Conservation (phyloP, 2,888 invertebrate genomes). For the Drosophila kuntzei region DNA sequence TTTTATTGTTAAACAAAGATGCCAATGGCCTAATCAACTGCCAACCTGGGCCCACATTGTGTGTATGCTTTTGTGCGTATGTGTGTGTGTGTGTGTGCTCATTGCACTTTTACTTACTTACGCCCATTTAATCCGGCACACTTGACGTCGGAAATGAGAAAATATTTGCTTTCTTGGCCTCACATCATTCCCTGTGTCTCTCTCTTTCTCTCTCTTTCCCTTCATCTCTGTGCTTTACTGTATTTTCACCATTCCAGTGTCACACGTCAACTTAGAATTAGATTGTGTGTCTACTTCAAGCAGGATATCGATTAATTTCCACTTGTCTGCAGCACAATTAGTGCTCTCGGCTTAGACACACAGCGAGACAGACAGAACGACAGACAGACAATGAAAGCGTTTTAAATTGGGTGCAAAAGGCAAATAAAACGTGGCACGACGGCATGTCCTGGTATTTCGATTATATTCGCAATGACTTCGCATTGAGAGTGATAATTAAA, state of each 20-base stretch:
- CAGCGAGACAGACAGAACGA: background rate
- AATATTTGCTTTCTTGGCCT: conserved; percentile 57
- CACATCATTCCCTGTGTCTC: background rate
- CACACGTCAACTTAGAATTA: conserved; percentile 43
- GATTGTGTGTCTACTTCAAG: conserved; percentile 52
- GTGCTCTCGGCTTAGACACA: conserved; percentile 58
- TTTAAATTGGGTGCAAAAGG: conserved; percentile 55
- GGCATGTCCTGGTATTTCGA: conserved; percentile 50
- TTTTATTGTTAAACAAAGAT: conserved; percentile 65
- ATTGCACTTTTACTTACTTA: conserved; percentile 51
- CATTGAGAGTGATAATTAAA: conserved; percentile 22
- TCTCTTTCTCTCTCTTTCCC: background rate
- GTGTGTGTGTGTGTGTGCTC: conserved; percentile 17
- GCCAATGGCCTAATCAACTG: conserved; percentile 55
- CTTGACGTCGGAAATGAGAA: conserved; percentile 71
- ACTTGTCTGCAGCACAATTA: conserved; percentile 75
- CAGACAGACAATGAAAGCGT: conserved; percentile 32
- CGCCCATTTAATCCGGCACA: conserved; percentile 52
- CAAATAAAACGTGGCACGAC: conserved; percentile 47
- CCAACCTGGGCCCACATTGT: conserved; percentile 18
- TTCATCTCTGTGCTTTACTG: background rate
- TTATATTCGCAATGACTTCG: conserved; percentile 1
- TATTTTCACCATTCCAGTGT: conserved; percentile 18
- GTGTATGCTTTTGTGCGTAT: conserved; percentile 4
- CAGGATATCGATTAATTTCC: conserved; percentile 81